Evolutionary conservation across 2,888 invertebrate species (phyloP).

Genomic region (Heliconius hortense): DNA sequence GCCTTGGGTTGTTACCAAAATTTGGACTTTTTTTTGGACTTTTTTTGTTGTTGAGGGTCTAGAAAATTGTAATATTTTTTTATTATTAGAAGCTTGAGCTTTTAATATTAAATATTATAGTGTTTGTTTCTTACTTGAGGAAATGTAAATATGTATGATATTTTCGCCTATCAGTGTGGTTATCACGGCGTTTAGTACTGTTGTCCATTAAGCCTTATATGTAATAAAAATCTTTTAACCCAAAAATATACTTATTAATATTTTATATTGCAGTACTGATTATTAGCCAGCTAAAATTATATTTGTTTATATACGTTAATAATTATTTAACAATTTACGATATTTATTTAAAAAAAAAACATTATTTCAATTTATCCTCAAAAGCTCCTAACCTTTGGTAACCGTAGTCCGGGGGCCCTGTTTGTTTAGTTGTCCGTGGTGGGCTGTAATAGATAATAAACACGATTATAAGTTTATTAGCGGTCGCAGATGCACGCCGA

Average conservation of each 20-base stretch:
- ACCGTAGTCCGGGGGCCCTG: slow-evolving; percentile 47
- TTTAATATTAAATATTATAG: too few species aligned
- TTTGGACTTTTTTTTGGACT: not conserved
- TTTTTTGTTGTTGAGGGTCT: not conserved
- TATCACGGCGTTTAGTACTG: not conserved
- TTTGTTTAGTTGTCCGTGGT: slow-evolving; percentile 48
- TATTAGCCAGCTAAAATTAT: not conserved
- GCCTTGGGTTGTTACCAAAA: slow-evolving; percentile 23
- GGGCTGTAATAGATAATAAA: slow-evolving; percentile 65
- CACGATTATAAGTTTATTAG: slow-evolving; percentile 74
- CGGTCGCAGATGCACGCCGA: slow-evolving; percentile 55
- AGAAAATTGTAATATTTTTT: too few species aligned
- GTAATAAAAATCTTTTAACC: not conserved
- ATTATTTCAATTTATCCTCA: too few species aligned
- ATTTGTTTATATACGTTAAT: too few species aligned
- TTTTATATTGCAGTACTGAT: not conserved
- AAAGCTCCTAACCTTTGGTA: not conserved
- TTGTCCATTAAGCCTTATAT: not conserved
- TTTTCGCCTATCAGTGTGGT: not conserved
- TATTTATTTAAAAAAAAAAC: too few species aligned
- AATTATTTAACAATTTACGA: too few species aligned
- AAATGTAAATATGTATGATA: too few species aligned
- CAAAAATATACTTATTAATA: too few species aligned
- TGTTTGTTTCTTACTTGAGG: too few species aligned
- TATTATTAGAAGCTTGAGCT: too few species aligned